Evolutionary conservation across 2,113 vertebrate species (phyloP).

Genomic region (Odocoileus virginianus): DNA sequence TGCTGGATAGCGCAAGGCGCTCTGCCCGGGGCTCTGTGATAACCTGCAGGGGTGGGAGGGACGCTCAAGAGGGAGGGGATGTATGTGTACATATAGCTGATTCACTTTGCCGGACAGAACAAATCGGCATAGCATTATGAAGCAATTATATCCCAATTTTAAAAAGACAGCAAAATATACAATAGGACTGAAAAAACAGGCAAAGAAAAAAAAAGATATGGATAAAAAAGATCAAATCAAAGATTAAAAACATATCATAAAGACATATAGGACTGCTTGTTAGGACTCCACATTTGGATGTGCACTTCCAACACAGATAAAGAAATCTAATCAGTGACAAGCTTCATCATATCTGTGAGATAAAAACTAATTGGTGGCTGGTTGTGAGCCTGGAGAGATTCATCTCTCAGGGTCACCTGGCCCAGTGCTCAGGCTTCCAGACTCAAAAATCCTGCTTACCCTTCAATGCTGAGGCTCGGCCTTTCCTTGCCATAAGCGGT

Average conservation of each 20-base stretch:
- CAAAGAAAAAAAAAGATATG: not conserved
- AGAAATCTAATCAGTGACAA: not conserved
- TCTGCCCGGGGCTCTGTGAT: not conserved
- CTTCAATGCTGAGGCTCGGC: not conserved
- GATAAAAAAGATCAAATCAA: not conserved
- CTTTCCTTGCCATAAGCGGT: not conserved
- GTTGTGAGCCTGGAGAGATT: not conserved
- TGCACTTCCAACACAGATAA: not conserved
- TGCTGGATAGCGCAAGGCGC: not conserved
- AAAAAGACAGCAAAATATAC: not conserved
- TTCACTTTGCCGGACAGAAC: not conserved
- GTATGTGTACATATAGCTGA: not conserved
- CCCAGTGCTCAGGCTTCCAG: not conserved
- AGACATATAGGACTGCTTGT: not conserved
- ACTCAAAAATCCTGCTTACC: not conserved
- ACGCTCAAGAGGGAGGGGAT: not conserved
- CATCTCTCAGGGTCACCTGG: rapidly evolving
- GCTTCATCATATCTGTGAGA: not conserved
- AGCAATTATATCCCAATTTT: not conserved
- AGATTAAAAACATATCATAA: not conserved
- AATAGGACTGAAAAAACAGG: not conserved
- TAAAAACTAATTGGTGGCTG: not conserved
- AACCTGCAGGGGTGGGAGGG: not conserved
- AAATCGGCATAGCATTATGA: not conserved
- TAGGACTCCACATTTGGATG: not conserved